A percentile compares a stretch with the other conserved stretches of the same genome.
These are phyloP conservation scores for Aleiodes sp. DNA, from an alignment of 1,140 invertebrate species.

Conservation along the genomic window DNA sequence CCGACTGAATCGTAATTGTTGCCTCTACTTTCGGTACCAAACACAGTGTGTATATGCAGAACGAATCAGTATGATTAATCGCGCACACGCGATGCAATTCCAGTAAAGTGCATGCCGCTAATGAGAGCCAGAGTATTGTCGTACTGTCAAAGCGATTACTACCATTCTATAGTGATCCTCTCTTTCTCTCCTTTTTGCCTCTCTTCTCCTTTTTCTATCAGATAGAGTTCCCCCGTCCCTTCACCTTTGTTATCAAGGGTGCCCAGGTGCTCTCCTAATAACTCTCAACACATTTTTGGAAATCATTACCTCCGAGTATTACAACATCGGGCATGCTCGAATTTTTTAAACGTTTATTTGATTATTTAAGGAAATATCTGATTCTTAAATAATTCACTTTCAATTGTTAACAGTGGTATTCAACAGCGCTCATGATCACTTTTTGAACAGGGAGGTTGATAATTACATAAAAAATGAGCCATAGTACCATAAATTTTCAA, in stretches of 20 bases:
- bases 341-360: too few species aligned
- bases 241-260: conserved; percentile 22
- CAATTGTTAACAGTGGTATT: too few species aligned
- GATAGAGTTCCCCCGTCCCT: neutral
- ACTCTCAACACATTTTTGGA: too few species aligned
- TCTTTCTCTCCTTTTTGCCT: neutral
- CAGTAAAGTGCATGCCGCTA: conserved; percentile 41
- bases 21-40: neutral
- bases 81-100: conserved; percentile 41
- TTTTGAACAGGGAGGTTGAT: too few species aligned
- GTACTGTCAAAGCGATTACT: conserved; percentile 35
- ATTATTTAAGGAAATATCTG: too few species aligned
- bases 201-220: neutral
- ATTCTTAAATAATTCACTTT: too few species aligned
- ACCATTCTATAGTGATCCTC: conserved; percentile 21
- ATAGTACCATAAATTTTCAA: too few species aligned
- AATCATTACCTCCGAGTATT: too few species aligned
- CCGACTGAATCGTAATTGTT: conserved; percentile 38
- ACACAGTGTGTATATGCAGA: conserved; percentile 37
- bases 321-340: too few species aligned
- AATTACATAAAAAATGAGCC: too few species aligned
- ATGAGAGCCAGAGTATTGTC: conserved; percentile 39
- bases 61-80: conserved; percentile 43
- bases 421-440: too few species aligned
- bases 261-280: conserved; percentile 28